These are phyloP conservation scores for Theodoxus fluviatilis DNA, from an alignment of 2,888 invertebrate species.

Conservation along the genomic window DNA sequence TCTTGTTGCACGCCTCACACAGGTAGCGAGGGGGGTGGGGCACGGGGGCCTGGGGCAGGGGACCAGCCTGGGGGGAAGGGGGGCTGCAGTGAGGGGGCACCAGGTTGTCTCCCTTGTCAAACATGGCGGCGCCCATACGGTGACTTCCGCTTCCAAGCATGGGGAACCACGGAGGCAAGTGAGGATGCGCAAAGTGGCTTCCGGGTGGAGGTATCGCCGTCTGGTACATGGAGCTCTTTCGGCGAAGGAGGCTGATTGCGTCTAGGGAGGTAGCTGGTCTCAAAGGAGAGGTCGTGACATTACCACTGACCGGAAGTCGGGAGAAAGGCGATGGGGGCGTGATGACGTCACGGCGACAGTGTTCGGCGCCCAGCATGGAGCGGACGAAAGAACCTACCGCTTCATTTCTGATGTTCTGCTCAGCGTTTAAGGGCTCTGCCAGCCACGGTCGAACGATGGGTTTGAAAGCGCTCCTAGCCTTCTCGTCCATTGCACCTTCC, in stretches of 20 bases:
- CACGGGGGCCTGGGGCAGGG: background rate
- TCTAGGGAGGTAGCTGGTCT: constrained; percentile 16
- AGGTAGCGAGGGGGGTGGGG: constrained; percentile 31
- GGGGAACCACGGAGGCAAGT: too few species aligned
- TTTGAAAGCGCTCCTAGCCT: constrained; percentile 31
- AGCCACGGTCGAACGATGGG: constrained; percentile 35
- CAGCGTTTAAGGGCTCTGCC: constrained; percentile 19
- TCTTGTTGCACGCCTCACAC: constrained; percentile 90
- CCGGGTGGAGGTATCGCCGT: constrained; percentile 15
- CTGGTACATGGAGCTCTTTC: constrained; percentile 25
- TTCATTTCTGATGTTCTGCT: background rate
- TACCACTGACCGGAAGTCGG: background rate
- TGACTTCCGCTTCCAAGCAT: too few species aligned
- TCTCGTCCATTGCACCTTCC: background rate
- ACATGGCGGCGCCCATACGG: background rate
- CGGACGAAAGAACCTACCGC: background rate
- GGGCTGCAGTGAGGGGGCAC: background rate
- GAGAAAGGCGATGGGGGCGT: background rate
- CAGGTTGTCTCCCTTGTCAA: background rate
- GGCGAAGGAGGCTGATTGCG: constrained; percentile 28
- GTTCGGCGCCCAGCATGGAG: too few species aligned
- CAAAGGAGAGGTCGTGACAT: background rate
- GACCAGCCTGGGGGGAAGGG: constrained; percentile 12
- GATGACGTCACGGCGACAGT: background rate
- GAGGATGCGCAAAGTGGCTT: too few species aligned